Evolutionary conservation across 2,797 vertebrate genomes (phyloP), one percentile per base, ranked within the genome.

Genomic region (Chiloscyllium punctatum): DNA sequence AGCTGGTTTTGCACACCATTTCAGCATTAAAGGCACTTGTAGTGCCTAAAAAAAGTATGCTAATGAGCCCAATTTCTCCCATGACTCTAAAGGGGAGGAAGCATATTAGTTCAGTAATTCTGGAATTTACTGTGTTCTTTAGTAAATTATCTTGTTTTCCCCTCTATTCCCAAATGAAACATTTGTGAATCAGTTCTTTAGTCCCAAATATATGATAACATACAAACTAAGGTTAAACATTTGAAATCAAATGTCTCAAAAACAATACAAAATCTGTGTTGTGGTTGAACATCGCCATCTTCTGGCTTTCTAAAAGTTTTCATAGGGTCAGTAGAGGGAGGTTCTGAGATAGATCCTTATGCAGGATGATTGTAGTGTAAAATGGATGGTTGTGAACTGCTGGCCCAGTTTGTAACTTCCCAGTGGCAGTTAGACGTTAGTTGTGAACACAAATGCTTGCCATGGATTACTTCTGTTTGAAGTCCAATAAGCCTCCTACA

Each of bases 211-310:
- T 51, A 86, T 86, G 51, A 62, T 72, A 37, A 66, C 16, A 33
- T 30, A 33, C 87, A 90, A 90, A 62, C 13, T n/a, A 18, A 33
- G 1, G 27, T 13, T 7, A 68, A 13, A 25, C 18, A 23, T 68
- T 66, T 66, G 88, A 15, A 62, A 0, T 91, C 30, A 16, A n/a
- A 3, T 91, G 30, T 57, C 57, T 68, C 33, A 11, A 33, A 18
- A 33, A 8, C 3, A 3, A 62, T 62, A 18, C n/a, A 13, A 74
- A 48, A 37, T 6, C 69, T 37, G 90, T 33, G 48, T 74, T 53
- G 30, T 95, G 71, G 53, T 23, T 33, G 53, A 77, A 95, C 42
- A 77, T 51, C 48, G 71, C 94, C 94, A 95, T 95, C 94, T 95
- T 3, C 71, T 95, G 94, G 94, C 21, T 30, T 72, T 77, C 48